Percentiles rank a stretch among this genome's conserved stretches.
These are phyloP conservation scores for Thymelicus lineola DNA, from an alignment of 2,888 invertebrate genomes.

Conservation along the genomic window DNA sequence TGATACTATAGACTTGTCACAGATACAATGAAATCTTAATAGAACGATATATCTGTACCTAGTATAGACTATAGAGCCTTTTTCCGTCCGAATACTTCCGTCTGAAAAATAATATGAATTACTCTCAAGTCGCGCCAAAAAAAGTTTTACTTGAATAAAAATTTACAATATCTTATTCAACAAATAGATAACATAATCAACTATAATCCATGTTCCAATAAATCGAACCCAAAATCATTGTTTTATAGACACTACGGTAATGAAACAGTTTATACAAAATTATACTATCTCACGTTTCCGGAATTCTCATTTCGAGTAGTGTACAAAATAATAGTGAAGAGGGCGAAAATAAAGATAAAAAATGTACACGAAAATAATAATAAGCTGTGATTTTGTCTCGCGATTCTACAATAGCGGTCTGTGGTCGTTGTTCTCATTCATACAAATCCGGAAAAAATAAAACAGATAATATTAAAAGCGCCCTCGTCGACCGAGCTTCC, in stretches of 20 bases:
- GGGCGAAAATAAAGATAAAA: constrained; percentile 75
- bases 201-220: no score
- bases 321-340: constrained; percentile 50
- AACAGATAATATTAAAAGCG: constrained; percentile 73
- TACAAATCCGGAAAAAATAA: constrained; percentile 84
- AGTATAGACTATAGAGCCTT: no score
- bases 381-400: constrained; percentile 69
- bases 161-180: no score
- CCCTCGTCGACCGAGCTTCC: constrained; percentile 67
- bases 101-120: no score
- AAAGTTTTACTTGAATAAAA: no score
- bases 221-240: no score
- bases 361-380: constrained; percentile 73
- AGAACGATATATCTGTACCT: no score
- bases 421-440: constrained; percentile 69
- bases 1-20: no score
- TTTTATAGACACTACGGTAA: background rate
- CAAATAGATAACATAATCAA: no score
- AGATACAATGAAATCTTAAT: no score
- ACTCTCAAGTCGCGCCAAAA: no score
- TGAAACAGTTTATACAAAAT: background rate
- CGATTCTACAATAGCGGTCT: constrained; percentile 66
- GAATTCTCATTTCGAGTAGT: constrained; percentile 11
- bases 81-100: no score
- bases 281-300: background rate